A percentile compares a stretch with the other conserved stretches of the same genome.
phyloP scores from a whole-genome alignment of 2,888 invertebrate genomes.

The Cephus pygmeus region DNA sequence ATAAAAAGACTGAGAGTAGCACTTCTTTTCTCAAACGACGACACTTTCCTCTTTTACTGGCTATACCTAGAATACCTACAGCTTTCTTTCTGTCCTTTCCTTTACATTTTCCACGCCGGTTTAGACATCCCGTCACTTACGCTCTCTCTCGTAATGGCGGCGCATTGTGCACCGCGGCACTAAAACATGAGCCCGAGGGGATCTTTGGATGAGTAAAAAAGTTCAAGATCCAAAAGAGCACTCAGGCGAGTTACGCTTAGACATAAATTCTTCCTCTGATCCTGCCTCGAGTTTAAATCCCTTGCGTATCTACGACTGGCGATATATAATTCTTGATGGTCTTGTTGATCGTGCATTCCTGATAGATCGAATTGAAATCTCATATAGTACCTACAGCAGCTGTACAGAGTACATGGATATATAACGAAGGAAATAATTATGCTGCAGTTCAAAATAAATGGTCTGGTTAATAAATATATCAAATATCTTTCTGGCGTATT shows the following conservation, averaged over 20 bases:
- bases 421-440: neutral
- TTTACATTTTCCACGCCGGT: conserved; percentile 6
- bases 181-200: conserved; percentile 32
- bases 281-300: conserved; percentile 15
- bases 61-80: neutral
- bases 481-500: neutral
- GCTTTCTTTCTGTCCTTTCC: neutral
- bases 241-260: conserved; percentile 34
- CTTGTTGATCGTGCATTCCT: neutral
- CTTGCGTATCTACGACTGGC: neutral
- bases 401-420: neutral
- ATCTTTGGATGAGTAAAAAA: conserved; percentile 40
- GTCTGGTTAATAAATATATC: neutral
- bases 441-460: neutral
- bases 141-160: conserved; percentile 31
- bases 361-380: neutral
- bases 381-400: neutral
- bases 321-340: neutral
- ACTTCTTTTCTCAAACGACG: neutral
- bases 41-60: neutral
- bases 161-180: conserved; percentile 30
- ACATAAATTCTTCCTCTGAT: conserved; percentile 38
- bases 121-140: conserved; percentile 16
- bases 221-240: conserved; percentile 31
- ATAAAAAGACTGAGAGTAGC: neutral